Percentiles rank a stretch among this genome's conserved stretches.
phyloP scores from a whole-genome alignment of 1,140 invertebrate genomes.

The Drosophila gunungcola region DNA sequence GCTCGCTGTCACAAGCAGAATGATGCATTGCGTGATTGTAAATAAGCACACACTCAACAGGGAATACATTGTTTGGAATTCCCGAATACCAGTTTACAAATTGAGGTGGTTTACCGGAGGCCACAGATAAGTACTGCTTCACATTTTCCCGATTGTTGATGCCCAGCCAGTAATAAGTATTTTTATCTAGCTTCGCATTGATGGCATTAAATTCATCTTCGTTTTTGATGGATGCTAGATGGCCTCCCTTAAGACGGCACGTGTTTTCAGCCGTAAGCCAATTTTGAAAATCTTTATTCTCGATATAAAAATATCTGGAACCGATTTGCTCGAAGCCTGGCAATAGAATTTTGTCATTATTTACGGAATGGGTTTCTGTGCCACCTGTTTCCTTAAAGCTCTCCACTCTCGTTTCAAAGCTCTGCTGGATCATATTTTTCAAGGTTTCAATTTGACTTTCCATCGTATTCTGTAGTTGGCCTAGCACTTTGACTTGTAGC shows the following conservation, averaged over 20 bases:
- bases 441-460: background rate
- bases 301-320: background rate
- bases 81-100: background rate
- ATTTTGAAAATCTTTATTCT: background rate
- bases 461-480: background rate
- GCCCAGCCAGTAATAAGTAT: background rate
- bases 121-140: background rate
- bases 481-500: background rate
- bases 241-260: background rate
- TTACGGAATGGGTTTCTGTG: background rate
- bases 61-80: background rate
- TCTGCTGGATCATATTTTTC: background rate
- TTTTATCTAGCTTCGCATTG: background rate
- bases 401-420: background rate
- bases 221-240: background rate
- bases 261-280: background rate
- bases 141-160: background rate
- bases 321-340: background rate
- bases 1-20: background rate
- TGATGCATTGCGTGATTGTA: background rate
- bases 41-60: background rate
- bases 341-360: background rate
- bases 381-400: too few relatives aligned
- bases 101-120: background rate
- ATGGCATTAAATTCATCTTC: background rate